Base-by-base conservation (phyloP, 2,113 vertebrate species). In the Megaleporinus macrocephalus region DNA sequence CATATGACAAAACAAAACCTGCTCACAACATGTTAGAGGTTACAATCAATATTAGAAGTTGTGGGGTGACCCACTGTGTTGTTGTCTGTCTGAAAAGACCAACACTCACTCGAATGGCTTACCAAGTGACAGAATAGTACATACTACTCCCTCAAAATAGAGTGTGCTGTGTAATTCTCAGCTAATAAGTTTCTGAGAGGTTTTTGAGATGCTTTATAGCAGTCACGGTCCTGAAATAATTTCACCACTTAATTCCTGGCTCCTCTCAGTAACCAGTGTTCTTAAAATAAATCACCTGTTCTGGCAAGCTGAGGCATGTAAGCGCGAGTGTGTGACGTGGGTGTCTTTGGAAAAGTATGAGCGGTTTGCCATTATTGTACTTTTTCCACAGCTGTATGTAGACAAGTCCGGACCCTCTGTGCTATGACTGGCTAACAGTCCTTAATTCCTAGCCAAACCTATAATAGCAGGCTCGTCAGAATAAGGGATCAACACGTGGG, bases 321-420 rank as follows among this genome's bases (percentile, higher is more conserved):
- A 7, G 41, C 41, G 36, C 20, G 22, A 16, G 15, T 70, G 69
- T 55, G 72, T 81, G 65, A 76, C 22, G 79, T 53, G 15, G 22
- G 9, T 69, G 41, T 55, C 73, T 49, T 20, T 26, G 33, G 55
- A 47, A 70, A 75, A 76, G 68, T 63, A 76, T 51, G 33, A n/a
- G 41, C 59, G 53, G 83, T 74, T 57, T 57, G 1, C 18, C 14
- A 1, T 7, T 57, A 14, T 57, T 22, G n/a, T 61, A 0, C 2
- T 24, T 26, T 61, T 61, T 22, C 20, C 24, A 61, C n/a, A 61
- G n/a, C 57, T 11, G 12, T 61, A 26, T 61, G n/a, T 61, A n/a
- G n/a, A 61, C 53, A 61, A 61, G 24, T 24, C 11, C n/a, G 5
- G 6, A n/a, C 53, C 20, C 20, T n/a, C 53, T 57, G 53, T 15